Percentiles rank a stretch among this genome's conserved stretches.
phyloP scores from a whole-genome alignment of 2,888 invertebrate genomes.

The Digitonthophagus gazella region DNA sequence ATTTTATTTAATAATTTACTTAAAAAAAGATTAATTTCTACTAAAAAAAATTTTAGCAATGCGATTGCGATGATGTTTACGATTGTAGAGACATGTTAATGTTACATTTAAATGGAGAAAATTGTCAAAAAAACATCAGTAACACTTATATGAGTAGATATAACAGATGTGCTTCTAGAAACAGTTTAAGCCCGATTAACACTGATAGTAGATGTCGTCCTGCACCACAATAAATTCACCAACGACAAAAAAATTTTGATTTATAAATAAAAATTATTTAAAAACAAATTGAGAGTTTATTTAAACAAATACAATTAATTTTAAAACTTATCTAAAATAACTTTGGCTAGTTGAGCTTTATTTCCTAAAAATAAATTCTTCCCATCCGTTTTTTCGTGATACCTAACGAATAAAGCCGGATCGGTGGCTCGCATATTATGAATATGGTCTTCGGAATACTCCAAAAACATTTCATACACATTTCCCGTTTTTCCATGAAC shows the following conservation, averaged over 20 bases:
- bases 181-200: neutral
- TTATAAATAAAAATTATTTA: neutral
- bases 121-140: conserved; percentile 13
- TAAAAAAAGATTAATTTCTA: neutral
- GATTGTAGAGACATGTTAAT: conserved; percentile 25
- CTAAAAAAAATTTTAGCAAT: conserved; percentile 24
- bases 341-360: conserved; percentile 58
- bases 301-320: neutral
- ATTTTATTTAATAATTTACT: conserved; percentile 9
- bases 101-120: conserved; percentile 20
- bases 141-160: conserved; percentile 6
- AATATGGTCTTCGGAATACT: conserved; percentile 56
- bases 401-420: conserved; percentile 65
- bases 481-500: conserved; percentile 52
- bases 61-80: conserved; percentile 22
- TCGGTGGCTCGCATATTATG: conserved; percentile 80
- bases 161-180: conserved; percentile 19
- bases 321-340: conserved; percentile 48
- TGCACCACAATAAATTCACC: neutral
- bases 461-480: conserved; percentile 70
- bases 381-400: conserved; percentile 44
- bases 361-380: conserved; percentile 56
- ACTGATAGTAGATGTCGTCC: conserved; percentile 2
- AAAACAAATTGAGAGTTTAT: neutral
- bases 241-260: too few species aligned